Conservation (phyloP, 2,888 invertebrate species). For the Stictocephala bisonia region DNA sequence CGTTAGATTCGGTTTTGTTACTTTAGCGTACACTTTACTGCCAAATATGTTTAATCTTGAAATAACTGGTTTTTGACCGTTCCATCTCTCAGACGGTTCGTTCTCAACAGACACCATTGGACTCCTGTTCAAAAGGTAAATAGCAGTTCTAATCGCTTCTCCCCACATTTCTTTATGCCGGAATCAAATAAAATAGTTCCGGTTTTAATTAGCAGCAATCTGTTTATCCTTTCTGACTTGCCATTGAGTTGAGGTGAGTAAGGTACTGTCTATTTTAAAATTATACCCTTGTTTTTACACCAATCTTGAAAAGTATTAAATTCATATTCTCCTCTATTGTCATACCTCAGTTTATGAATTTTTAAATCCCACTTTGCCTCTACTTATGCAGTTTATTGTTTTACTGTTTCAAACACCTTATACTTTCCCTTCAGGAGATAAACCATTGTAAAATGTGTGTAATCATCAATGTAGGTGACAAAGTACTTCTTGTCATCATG, state of each 20-base stretch:
- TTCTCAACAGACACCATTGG: slow-evolving; percentile 13
- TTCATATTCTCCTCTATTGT: slow-evolving; percentile 60
- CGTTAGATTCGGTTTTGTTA: too few relatives aligned
- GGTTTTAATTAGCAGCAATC: slow-evolving; percentile 56
- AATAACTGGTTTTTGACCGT: slow-evolving; percentile 6
- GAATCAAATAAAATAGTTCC: slow-evolving; percentile 58
- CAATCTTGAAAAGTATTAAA: slow-evolving; percentile 54
- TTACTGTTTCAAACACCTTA: slow-evolving; percentile 54
- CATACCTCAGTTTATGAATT: slow-evolving; percentile 57
- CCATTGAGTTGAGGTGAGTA: slow-evolving; percentile 51
- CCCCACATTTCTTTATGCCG: slow-evolving; percentile 59
- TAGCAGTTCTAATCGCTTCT: slow-evolving; percentile 59
- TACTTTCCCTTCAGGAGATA: slow-evolving; percentile 52
- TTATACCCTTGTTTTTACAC: slow-evolving; percentile 56
- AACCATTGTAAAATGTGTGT: slow-evolving; percentile 50
- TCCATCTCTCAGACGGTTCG: background rate
- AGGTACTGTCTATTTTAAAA: slow-evolving; percentile 52
- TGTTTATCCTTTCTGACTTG: slow-evolving; percentile 50
- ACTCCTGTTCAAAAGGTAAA: slow-evolving; percentile 59
- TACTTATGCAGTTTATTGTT: slow-evolving; percentile 56
- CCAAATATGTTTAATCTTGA: too few relatives aligned
- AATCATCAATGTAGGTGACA: slow-evolving; percentile 55
- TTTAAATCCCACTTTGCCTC: slow-evolving; percentile 54
- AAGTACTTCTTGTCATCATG: slow-evolving; percentile 50
- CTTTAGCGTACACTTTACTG: too few relatives aligned